phyloP scores from a whole-genome alignment of 1,140 invertebrate genomes.

The Drosophila repletoides region DNA sequence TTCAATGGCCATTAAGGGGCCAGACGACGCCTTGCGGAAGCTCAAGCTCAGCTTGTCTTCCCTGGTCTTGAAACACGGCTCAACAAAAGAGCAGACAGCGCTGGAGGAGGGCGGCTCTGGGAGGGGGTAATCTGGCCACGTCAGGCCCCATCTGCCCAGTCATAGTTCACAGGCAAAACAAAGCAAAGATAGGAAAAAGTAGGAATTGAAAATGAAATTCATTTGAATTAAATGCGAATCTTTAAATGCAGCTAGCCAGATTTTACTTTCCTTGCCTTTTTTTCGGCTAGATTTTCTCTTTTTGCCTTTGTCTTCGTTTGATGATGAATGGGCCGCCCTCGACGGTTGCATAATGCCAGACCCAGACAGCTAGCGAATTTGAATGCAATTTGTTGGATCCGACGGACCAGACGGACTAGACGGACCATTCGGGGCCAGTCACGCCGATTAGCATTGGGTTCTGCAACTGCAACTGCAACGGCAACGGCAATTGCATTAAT shows the following conservation, averaged over 20 bases:
- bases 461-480: slow-evolving; percentile 66
- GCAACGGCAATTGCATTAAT: slow-evolving; percentile 60
- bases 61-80: slow-evolving; percentile 17
- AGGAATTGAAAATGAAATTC: slow-evolving; percentile 62
- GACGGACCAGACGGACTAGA: background rate
- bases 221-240: slow-evolving; percentile 79
- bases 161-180: slow-evolving; percentile 73
- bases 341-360: slow-evolving; percentile 56
- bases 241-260: slow-evolving; percentile 15
- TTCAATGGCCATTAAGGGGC: slow-evolving; percentile 29
- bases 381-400: slow-evolving; percentile 51
- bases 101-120: too few species aligned
- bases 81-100: slow-evolving; percentile 44
- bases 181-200: slow-evolving; percentile 47
- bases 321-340: slow-evolving; percentile 56
- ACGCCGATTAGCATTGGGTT: slow-evolving; percentile 48
- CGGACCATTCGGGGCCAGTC: background rate
- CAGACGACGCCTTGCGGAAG: slow-evolving; percentile 64
- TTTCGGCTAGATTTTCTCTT: slow-evolving; percentile 19
- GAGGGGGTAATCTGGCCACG: slow-evolving; percentile 1
- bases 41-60: slow-evolving; percentile 30
- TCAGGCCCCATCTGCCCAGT: slow-evolving; percentile 54
- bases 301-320: slow-evolving; percentile 23
- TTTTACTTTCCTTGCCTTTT: slow-evolving; percentile 11
- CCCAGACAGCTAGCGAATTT: background rate